Evolutionary conservation across 2,113 vertebrate genomes (phyloP), one percentile per base, ranked within the genome.

Genomic region (Paradoxurus hermaphroditus): DNA sequence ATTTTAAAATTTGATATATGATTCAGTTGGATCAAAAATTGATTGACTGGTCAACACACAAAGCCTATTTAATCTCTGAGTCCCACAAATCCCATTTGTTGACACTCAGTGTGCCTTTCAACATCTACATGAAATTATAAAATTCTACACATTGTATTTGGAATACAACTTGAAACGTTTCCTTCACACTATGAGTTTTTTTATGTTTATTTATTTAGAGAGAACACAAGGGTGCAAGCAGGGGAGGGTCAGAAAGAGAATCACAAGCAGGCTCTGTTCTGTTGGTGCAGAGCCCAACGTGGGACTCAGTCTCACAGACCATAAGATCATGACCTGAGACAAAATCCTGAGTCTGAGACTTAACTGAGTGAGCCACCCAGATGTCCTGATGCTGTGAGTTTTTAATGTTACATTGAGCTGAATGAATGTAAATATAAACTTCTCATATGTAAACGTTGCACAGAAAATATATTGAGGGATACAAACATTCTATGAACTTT

Each of bases 1-100:
- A 51, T 87, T 96, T 90, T 90, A 44, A 89, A 91, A 96, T 88
- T 91, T 95, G 56, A 82, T 65, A 34, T 87, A 49, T 84, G 79
- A 79, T 79, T 93, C n/a, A 46, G n/a, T 46, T 93, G 25, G 18
- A 44, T 77, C 8, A 89, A 97, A 83, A 78, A 65, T 31, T 23
- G 21, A 53, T 68, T 77, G 27, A 10, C 56, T 81, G 27, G 2
- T 81, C 56, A 93, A 72, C 41, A 89, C 19, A 4, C 36, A 72
- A 96, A 88, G 81, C 29, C 4, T 49, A 79, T 46, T 94, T 75
- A 93, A 65, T 11, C 4, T 65, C 68, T 41, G 75, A 86, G 86
- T 91, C 5, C 25, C 51, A 86, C 2, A 39, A 16, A 59, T 82
- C 7, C 14, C 4, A 51, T 70, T 84, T 91, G 31, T 39, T 65